Evolutionary conservation across 2,113 vertebrate genomes (phyloP), one percentile per base, ranked within the genome.

Genomic region (Anarrhichthys ocellatus): DNA sequence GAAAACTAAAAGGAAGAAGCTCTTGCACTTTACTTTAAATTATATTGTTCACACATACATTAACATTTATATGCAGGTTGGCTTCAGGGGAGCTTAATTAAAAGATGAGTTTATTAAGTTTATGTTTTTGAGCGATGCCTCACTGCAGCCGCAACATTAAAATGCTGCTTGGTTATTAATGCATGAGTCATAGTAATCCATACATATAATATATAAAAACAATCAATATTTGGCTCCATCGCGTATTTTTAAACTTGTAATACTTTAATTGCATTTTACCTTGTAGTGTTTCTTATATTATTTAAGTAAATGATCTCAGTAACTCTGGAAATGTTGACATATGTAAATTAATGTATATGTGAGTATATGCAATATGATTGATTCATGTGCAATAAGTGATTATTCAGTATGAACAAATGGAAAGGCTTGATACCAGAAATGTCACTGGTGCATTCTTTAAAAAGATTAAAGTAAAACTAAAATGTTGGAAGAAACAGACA

Each of bases 131-230:
- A 52, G 32, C 44, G 18, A 46, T 1, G 9, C 4, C 32, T 42
- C 11, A 42, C 32, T 46, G 34, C 24, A 32, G 34, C 24, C 52
- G 5, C 34, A 36, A 22, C 10, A 50, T 81, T 59, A 62, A 52
- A 61, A 50, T 40, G 4, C 9, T 14, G 56, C 56, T 27, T 29
- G 6, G 2, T 22, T 52, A 52, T 46, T 48, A 56, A 56, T 56
- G n/a, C 20, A 38, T 56, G 22, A 66, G 38, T 27, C 22, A 67
- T 42, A 56, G 56, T 65, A 40, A 62, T 78, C 4, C 20, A 78
- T 29, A n/a, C 18, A 63, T 79, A 14, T 69, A 24, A 62, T 40
- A 11, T 62, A 22, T 63, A 34, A 36, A 36, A 52, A 24, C n/a
- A 38, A 65, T 15, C 27, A 6, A 52, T 11, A 40, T 48, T 14